These are phyloP conservation scores for Plumapathes pennacea DNA, from an alignment of 92 coral and sea anemone genomes.

Conservation along the genomic window DNA sequence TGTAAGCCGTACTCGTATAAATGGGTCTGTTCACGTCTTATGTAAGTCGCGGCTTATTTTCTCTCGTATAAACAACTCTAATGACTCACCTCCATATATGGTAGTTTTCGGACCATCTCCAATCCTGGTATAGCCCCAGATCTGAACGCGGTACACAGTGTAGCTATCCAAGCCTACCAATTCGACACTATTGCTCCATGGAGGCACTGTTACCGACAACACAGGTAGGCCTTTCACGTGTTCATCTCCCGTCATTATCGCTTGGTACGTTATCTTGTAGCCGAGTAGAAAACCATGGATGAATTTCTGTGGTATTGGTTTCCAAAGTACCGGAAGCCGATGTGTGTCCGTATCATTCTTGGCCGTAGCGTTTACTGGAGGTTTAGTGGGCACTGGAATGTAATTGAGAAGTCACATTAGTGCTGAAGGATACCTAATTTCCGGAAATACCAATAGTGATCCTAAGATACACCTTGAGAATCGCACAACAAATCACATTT, in stretches of 20 bases:
- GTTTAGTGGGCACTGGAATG: slow-evolving; percentile 15
- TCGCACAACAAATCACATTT: too few species aligned
- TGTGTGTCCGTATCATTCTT: slow-evolving; percentile 11
- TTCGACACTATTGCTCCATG: neutral
- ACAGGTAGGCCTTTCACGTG: neutral
- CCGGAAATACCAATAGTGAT: too few species aligned
- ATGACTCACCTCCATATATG: slow-evolving; percentile 1
- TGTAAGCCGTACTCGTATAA: too few species aligned
- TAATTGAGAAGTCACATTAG: too few species aligned
- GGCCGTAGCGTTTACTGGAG: slow-evolving; percentile 12
- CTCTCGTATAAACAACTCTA: too few species aligned
- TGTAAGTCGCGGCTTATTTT: too few species aligned
- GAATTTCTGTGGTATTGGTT: slow-evolving; percentile 3
- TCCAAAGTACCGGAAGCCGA: slow-evolving; percentile 21
- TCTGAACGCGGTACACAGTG: slow-evolving; percentile 2
- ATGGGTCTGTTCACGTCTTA: too few species aligned
- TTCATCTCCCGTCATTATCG: neutral
- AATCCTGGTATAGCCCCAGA: neutral
- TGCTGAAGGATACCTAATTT: too few species aligned
- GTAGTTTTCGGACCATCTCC: neutral
- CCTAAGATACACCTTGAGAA: too few species aligned
- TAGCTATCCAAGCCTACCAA: neutral
- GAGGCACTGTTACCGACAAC: neutral
- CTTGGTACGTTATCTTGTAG: neutral
- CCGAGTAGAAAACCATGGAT: slow-evolving; percentile 8